A percentile compares a stretch with the other conserved stretches of the same genome.
These are phyloP conservation scores for Xylocopa sonorina DNA, from an alignment of 1,140 invertebrate genomes.

Conservation along the genomic window DNA sequence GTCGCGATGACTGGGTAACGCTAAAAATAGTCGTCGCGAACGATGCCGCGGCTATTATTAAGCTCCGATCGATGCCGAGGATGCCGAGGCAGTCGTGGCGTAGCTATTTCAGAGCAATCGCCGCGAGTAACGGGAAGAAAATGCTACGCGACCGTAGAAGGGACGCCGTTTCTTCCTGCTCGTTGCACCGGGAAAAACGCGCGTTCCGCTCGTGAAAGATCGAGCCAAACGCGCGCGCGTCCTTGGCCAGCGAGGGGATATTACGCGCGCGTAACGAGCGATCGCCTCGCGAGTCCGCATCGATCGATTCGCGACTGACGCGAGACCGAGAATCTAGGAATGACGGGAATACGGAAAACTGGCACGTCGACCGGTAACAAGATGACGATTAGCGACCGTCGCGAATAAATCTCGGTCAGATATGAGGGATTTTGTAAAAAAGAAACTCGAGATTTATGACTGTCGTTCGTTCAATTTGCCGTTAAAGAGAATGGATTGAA, in stretches of 20 bases:
- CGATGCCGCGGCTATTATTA: constrained; percentile 67
- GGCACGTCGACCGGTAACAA: background rate
- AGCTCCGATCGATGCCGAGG: constrained; percentile 65
- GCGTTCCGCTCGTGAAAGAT: background rate
- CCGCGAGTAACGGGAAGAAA: constrained; percentile 22
- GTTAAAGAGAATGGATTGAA: no score
- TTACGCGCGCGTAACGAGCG: background rate
- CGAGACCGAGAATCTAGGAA: no score
- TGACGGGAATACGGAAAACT: background rate
- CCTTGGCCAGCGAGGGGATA: background rate
- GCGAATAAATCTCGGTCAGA: no score
- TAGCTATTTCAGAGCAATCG: constrained; percentile 58
- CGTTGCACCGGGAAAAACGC: background rate
- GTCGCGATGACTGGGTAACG: constrained; percentile 68
- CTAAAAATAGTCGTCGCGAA: constrained; percentile 68
- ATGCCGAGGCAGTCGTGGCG: constrained; percentile 52
- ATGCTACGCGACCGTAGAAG: background rate
- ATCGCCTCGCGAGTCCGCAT: background rate
- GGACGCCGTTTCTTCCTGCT: background rate
- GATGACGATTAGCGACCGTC: constrained; percentile 8
- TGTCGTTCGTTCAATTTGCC: background rate
- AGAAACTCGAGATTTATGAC: constrained; percentile 12
- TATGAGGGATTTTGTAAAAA: no score
- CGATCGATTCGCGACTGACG: background rate
- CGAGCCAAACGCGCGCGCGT: background rate